Conservation (phyloP, 2,888 invertebrate species). For the Podabrus alpinus region DNA sequence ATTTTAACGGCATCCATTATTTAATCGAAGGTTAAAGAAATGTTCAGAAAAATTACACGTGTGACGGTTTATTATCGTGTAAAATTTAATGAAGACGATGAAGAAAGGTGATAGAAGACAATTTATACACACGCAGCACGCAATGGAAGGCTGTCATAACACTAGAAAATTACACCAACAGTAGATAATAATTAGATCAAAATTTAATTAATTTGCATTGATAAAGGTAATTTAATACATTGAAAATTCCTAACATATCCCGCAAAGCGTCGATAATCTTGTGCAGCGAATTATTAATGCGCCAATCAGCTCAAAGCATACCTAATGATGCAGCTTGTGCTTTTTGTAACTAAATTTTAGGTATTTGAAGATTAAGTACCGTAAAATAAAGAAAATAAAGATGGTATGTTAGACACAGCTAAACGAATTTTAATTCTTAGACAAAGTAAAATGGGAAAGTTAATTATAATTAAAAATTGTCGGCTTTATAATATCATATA, state of each 20-base stretch:
- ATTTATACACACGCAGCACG: no score
- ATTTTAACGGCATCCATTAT: no score
- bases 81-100: no score
- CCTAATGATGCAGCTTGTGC: constrained; percentile 3
- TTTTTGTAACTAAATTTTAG: constrained; percentile 6
- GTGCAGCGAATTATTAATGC: background rate
- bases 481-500: background rate
- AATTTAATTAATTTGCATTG: background rate
- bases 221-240: background rate
- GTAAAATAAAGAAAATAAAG: constrained; percentile 13
- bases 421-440: constrained; percentile 5
- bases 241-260: background rate
- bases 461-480: constrained; percentile 4
- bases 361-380: constrained; percentile 6
- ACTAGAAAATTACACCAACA: background rate
- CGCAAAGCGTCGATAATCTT: background rate
- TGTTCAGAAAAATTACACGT: no score
- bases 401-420: background rate
- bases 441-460: background rate
- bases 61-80: no score
- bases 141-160: background rate
- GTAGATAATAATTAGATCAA: background rate
- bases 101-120: no score
- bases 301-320: background rate
- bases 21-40: no score